Conservation (phyloP, 2,113 vertebrate genomes). For the Tonatia bakeri region DNA sequence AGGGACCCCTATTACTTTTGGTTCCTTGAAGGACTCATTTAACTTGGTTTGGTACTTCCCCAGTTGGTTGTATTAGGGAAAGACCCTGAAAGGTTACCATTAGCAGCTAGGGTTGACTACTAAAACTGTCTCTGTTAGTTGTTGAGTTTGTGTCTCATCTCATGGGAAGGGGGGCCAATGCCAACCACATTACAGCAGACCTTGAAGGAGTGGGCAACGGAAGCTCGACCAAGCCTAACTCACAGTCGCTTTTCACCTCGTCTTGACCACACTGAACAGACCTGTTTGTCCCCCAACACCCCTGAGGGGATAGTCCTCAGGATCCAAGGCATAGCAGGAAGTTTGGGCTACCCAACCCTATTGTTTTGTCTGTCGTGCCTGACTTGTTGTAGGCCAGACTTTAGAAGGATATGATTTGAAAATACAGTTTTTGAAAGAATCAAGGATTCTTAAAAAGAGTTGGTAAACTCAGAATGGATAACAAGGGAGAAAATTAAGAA, state of each 20-base stretch:
- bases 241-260: too few relatives aligned
- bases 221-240: background rate
- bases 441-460: background rate
- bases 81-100: background rate
- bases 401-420: background rate
- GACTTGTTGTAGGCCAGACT: background rate
- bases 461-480: background rate
- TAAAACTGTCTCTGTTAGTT: background rate
- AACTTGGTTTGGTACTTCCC: background rate
- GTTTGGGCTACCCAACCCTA: background rate
- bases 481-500: background rate
- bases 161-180: background rate
- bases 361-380: background rate
- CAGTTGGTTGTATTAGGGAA: background rate
- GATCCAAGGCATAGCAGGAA: background rate
- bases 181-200: background rate
- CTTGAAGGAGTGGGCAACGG: background rate
- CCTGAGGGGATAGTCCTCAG: background rate
- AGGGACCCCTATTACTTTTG: background rate
- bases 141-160: background rate
- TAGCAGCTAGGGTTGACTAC: background rate
- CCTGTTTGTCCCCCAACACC: too few relatives aligned
- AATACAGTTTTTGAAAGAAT: background rate
- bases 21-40: background rate
- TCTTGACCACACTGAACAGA: background rate